Evolutionary conservation across 2,888 invertebrate species (phyloP).

Genomic region (Cosmopolites sordidus): DNA sequence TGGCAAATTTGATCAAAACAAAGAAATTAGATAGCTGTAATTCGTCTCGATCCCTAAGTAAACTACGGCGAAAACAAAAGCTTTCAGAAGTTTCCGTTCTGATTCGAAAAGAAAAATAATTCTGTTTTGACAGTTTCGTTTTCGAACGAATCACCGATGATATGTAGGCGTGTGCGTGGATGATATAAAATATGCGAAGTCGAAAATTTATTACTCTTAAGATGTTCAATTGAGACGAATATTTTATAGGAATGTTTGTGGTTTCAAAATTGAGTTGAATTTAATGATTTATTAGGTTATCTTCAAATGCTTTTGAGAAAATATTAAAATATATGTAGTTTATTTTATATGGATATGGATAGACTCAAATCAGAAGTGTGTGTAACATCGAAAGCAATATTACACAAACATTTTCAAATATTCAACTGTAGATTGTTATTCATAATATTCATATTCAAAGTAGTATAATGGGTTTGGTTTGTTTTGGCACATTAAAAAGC

Average conservation of each 20-base stretch:
- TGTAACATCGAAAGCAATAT: no score
- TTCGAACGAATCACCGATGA: neutral
- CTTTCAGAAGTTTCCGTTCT: neutral
- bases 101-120: neutral
- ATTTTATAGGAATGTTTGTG: neutral
- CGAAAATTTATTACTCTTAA: neutral
- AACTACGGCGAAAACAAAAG: slow-evolving; percentile 3
- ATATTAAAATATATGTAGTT: no score
- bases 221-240: neutral
- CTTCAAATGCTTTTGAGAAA: no score
- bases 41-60: slow-evolving; percentile 19
- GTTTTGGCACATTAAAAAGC: no score
- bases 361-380: no score
- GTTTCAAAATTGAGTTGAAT: neutral
- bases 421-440: no score
- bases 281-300: neutral
- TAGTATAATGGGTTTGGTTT: no score
- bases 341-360: no score
- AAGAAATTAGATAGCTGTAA: slow-evolving; percentile 23
- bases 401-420: no score
- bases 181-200: neutral
- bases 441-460: no score
- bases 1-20: slow-evolving; percentile 25
- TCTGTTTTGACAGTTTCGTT: neutral
- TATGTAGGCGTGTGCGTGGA: neutral